Conservation (phyloP, 2,888 invertebrate species). For the Stenodera caucasica region DNA sequence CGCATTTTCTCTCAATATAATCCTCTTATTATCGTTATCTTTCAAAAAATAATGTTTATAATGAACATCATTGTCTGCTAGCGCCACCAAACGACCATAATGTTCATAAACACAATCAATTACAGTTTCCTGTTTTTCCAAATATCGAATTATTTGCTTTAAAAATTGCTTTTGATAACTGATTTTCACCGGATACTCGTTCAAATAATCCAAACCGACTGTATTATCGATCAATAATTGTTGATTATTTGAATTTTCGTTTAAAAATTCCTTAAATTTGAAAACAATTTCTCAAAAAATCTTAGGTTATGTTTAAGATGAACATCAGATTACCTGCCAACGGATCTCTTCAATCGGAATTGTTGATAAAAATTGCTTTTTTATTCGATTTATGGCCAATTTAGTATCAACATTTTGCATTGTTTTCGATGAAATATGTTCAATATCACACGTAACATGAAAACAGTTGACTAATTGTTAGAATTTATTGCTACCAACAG, state of each 20-base stretch:
- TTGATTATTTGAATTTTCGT: conserved; percentile 57
- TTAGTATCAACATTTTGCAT: conserved; percentile 19
- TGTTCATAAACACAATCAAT: conserved; percentile 67
- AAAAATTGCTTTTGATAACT: conserved; percentile 68
- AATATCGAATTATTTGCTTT: conserved; percentile 63
- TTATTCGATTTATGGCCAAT: conserved; percentile 25
- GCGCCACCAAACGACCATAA: conserved; percentile 61
- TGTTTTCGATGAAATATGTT: background rate
- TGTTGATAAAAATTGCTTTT: conserved; percentile 48
- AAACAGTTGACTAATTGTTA: too few relatives aligned
- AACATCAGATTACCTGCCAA: conserved; percentile 28
- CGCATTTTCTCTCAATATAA: conserved; percentile 70
- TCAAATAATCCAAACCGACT: conserved; percentile 58
- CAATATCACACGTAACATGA: too few relatives aligned
- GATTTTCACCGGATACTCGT: conserved; percentile 64
- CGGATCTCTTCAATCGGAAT: conserved; percentile 35
- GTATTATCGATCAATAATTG: conserved; percentile 63
- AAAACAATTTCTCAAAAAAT: background rate
- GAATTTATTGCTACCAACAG: too few relatives aligned
- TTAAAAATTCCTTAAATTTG: conserved; percentile 22
- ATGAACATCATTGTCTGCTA: conserved; percentile 57
- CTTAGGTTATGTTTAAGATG: conserved; percentile 5
- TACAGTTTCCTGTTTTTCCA: conserved; percentile 61
- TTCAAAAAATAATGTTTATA: conserved; percentile 64
- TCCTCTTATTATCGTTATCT: conserved; percentile 46